Conservation (phyloP, 2,797 vertebrate genomes). For the Lithobates pipiens region DNA sequence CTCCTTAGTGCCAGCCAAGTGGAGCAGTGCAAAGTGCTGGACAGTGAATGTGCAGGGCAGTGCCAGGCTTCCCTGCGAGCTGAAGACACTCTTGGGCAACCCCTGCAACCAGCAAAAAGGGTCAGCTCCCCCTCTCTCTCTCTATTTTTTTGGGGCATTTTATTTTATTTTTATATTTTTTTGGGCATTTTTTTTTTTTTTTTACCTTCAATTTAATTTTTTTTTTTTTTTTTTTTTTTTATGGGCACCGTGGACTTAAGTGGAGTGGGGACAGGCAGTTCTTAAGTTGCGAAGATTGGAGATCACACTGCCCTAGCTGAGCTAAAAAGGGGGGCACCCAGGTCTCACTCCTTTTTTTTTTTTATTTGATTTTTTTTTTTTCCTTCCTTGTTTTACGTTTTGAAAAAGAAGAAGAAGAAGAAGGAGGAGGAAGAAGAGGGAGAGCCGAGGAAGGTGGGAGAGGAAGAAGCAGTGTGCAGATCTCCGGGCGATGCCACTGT, state of each 20-base stretch:
- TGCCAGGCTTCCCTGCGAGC: conserved; percentile 79
- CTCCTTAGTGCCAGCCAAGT: conserved; percentile 77
- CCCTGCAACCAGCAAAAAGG: conserved; percentile 75
- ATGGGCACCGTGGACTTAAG: conserved; percentile 75
- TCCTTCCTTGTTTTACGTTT: conserved; percentile 39
- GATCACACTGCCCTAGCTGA: conserved; percentile 55
- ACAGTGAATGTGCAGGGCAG: conserved; percentile 76
- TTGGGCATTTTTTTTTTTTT: conserved; percentile 62
- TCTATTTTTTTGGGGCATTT: conserved; percentile 31
- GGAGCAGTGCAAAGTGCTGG: conserved; percentile 84
- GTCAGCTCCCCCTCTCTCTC: conserved; percentile 71
- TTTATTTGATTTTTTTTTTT: conserved; percentile 54
- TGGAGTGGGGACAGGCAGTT: conserved; percentile 66
- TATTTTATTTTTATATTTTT: conserved; percentile 17
- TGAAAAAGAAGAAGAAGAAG: conserved; percentile 69
- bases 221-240: conserved; percentile 60
- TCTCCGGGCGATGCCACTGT: conserved; percentile 96
- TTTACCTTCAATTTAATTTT: conserved; percentile 32
- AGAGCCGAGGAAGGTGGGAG: conserved; percentile 54
- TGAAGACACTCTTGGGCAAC: conserved; percentile 78
- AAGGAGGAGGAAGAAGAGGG: conserved; percentile 70
- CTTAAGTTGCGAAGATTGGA: conserved; percentile 77
- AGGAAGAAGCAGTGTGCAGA: conserved; percentile 77
- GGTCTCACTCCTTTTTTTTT: background rate
- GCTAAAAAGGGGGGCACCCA: conserved; percentile 1